Base-by-base conservation (phyloP, 53 echinoderm and acorn worm genomes). In the Mesocentrotus franciscanus region DNA sequence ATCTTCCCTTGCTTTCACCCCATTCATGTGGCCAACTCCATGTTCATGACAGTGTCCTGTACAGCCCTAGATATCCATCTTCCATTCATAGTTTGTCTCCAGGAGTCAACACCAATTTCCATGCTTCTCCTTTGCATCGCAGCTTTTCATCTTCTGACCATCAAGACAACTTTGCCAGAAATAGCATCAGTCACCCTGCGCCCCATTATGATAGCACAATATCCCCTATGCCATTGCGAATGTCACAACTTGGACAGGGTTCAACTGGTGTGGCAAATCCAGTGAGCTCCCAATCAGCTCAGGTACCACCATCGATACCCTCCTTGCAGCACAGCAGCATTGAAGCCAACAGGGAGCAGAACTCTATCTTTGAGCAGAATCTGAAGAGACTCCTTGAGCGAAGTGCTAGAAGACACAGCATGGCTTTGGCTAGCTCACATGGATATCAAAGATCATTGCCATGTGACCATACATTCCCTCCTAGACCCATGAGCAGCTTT, bases 1-100 rank as follows among this genome's bases (percentile, higher is more conserved):
- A 99, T 78, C 90, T 99, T 56, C 93, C 95, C 60, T 75, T 99
- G 60, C 95, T 99, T 95, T 99, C 99, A 35, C 99, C 99, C 72
- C 96, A 98, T 95, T 96, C 97, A 17, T 99, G 95, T 78, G 85
- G 97, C 27, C 98, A 97, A 55, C 85, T 98, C 13, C 99, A 99
- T 91, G 71, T 98, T 85, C 98, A 98, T 95, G 97, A 97, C 84
- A 97, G 96, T 83, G 96, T 97, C 42, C 90, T 98, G 78, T 97
- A 97, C 87, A 98, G 97, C 74, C 98, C 98, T 60, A 97, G 97
- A 61, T 96, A 97, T 90, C 95, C 97, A 55, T 96, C 97, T 16
- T 96, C 97, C 68, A 95, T 98, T 49, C 96, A 97, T 56, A 97
- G 96, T 61, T 96, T 97, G 68, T 85, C 95, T 70, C 85, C 95